Percentiles rank a stretch among this genome's conserved stretches.
Conservation (phyloP, 2,797 vertebrate species). For the Trichosurus vulpecula region DNA sequence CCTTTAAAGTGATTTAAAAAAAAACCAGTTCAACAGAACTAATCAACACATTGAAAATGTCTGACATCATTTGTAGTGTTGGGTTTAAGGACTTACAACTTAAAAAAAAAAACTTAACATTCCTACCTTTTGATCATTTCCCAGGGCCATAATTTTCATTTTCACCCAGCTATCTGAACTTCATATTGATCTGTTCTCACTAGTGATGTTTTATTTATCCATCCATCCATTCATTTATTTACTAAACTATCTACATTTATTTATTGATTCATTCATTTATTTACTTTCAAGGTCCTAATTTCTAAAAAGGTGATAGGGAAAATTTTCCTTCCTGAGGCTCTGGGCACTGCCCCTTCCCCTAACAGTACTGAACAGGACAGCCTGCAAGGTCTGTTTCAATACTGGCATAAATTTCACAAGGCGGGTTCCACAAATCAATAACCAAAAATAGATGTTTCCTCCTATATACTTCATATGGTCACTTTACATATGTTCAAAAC, state of each 20-base stretch:
- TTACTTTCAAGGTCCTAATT: background rate
- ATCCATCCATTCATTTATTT: background rate
- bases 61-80: background rate
- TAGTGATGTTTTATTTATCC: background rate
- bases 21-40: background rate
- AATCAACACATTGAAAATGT: background rate
- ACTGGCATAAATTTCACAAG: background rate
- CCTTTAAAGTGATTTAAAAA: background rate
- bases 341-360: background rate
- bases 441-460: background rate
- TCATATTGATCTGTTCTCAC: background rate
- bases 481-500: background rate
- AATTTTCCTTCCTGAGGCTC: background rate
- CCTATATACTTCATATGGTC: background rate
- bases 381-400: background rate
- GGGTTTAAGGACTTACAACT: background rate
- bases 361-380: background rate
- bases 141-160: background rate
- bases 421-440: background rate
- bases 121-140: background rate
- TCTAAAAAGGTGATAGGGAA: background rate
- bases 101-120: background rate
- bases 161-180: background rate
- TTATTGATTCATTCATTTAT: background rate
- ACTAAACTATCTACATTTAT: background rate